phyloP scores from a whole-genome alignment of 2,888 invertebrate genomes.

The Thecophora atra region DNA sequence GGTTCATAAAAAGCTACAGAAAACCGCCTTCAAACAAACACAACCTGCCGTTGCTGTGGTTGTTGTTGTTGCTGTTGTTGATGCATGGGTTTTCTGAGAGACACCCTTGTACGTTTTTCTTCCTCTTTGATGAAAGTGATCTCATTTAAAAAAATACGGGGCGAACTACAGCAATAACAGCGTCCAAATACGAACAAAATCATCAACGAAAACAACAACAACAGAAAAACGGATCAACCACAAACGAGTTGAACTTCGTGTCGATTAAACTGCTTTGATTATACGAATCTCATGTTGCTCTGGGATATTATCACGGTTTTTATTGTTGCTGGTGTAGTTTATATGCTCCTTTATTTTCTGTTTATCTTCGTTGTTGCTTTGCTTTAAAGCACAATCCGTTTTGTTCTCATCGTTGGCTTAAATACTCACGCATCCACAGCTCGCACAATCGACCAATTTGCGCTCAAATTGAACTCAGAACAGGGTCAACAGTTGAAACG shows the following conservation, averaged over 20 bases:
- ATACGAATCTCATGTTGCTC: slow-evolving; percentile 12
- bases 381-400: slow-evolving; percentile 14
- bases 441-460: slow-evolving; percentile 34
- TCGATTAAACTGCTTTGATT: slow-evolving; percentile 52
- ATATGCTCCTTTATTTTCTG: neutral
- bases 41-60: neutral
- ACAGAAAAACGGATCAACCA: neutral
- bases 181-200: neutral
- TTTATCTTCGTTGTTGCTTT: neutral
- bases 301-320: neutral
- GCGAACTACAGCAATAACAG: neutral
- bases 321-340: slow-evolving; percentile 7
- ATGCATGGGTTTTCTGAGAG: neutral
- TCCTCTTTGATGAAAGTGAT: slow-evolving; percentile 18
- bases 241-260: slow-evolving; percentile 44
- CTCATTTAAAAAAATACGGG: slow-evolving; percentile 18
- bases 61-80: neutral
- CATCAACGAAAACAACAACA: slow-evolving; percentile 10
- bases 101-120: slow-evolving; percentile 5
- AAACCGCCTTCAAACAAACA: slow-evolving; percentile 15
- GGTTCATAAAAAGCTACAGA: neutral
- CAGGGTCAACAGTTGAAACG: slow-evolving; percentile 24
- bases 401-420: slow-evolving; percentile 19
- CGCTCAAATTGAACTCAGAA: slow-evolving; percentile 32
- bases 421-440: slow-evolving; percentile 22